Conservation (phyloP, 1,140 invertebrate species). For the Temnothorax nylanderi region DNA sequence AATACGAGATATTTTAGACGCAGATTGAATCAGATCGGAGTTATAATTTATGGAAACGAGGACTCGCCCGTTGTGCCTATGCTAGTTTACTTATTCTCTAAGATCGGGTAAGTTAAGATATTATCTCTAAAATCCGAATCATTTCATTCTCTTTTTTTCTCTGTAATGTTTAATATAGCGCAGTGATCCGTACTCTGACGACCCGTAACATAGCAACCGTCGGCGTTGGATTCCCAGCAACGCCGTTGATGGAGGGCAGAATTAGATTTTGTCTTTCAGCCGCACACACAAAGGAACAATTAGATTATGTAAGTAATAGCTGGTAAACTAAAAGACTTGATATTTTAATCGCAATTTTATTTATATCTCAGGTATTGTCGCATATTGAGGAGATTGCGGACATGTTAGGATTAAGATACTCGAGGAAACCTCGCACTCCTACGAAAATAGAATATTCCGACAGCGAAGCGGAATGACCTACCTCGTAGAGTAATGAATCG, state of each 20-base stretch:
- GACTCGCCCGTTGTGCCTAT: constrained; percentile 99
- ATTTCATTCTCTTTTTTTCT: background rate
- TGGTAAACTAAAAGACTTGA: constrained; percentile 2
- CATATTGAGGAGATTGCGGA: constrained; percentile 90
- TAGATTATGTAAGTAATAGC: constrained; percentile 91
- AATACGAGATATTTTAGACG: constrained; percentile 96
- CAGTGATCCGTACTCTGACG: constrained; percentile 94
- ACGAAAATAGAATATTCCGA: constrained; percentile 87
- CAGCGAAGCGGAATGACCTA: constrained; percentile 82
- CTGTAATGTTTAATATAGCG: constrained; percentile 84
- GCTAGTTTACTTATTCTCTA: constrained; percentile 97
- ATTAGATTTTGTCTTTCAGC: constrained; percentile 98
- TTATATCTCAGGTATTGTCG: constrained; percentile 86
- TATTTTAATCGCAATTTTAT: constrained; percentile 37
- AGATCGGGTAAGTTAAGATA: constrained; percentile 91
- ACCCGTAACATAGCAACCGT: constrained; percentile 95
- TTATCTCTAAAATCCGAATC: background rate
- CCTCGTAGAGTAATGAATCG: constrained; percentile 73
- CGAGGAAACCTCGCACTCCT: constrained; percentile 87
- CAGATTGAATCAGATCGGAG: constrained; percentile 95
- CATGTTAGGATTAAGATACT: constrained; percentile 91
- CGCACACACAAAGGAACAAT: constrained; percentile 97
- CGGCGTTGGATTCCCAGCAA: constrained; percentile 99
- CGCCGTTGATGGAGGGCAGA: constrained; percentile 96
- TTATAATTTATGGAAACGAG: constrained; percentile 98